Evolutionary conservation across 2,113 vertebrate genomes (phyloP).

Genomic region (Lonchura striata): DNA sequence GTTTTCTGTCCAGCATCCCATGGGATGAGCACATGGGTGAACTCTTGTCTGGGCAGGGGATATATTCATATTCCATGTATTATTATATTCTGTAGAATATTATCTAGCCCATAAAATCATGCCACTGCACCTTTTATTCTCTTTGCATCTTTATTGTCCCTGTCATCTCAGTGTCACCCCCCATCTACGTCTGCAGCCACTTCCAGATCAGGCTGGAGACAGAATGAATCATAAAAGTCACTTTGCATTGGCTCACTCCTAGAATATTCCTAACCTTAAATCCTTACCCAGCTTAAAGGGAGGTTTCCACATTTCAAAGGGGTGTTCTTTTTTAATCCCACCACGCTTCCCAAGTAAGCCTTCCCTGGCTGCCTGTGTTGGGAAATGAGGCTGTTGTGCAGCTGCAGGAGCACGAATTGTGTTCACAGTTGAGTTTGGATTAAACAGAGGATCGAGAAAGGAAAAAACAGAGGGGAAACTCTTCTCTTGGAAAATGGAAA

Average conservation of each 20-base stretch:
- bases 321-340: not conserved
- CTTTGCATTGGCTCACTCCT: not conserved
- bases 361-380: not conserved
- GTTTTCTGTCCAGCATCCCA: not conserved
- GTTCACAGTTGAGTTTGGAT: not conserved
- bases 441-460: not conserved
- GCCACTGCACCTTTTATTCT: not conserved
- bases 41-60: not conserved
- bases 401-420: not conserved
- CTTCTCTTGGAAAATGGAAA: not conserved
- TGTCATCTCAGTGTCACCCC: not conserved
- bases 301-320: not conserved
- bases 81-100: not conserved
- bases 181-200: rapidly evolving
- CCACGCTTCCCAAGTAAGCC: not conserved
- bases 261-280: not conserved
- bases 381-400: not conserved
- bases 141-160: rapidly evolving
- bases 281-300: not conserved
- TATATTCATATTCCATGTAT: not conserved
- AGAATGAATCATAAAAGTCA: not conserved
- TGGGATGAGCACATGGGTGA: not conserved
- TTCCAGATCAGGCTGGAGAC: not conserved
- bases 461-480: not conserved
- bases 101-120: not conserved